Evolutionary conservation across 2,888 invertebrate species (phyloP).

Genomic region (Acrocyrtus sp.): DNA sequence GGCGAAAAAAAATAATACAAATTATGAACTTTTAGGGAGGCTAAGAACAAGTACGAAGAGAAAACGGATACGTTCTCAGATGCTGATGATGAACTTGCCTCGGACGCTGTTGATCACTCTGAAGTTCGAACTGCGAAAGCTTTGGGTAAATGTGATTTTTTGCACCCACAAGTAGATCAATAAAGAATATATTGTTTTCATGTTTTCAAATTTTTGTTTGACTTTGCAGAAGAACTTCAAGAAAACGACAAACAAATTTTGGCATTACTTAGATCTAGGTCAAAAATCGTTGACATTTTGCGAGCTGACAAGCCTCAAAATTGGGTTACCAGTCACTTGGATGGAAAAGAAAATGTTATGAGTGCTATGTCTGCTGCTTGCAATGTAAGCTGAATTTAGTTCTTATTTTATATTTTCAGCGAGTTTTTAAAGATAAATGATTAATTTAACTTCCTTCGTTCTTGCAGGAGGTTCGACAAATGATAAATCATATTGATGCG

Average conservation of each 20-base stretch:
- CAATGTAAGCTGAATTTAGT: slow-evolving; percentile 40
- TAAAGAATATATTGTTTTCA: too few relatives aligned
- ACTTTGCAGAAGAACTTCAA: slow-evolving; percentile 59
- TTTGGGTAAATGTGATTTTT: slow-evolving; percentile 50
- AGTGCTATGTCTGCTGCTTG: slow-evolving; percentile 58
- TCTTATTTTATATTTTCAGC: background rate
- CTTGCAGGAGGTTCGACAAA: slow-evolving; percentile 59
- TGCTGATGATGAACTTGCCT: slow-evolving; percentile 59
- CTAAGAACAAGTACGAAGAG: slow-evolving; percentile 57
- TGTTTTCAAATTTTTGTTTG: background rate
- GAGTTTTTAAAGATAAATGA: background rate
- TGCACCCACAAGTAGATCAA: too few relatives aligned
- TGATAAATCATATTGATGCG: slow-evolving; percentile 55
- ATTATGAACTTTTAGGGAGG: slow-evolving; percentile 42
- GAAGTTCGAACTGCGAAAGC: slow-evolving; percentile 60
- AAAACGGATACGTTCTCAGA: slow-evolving; percentile 61
- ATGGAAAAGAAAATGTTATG: slow-evolving; percentile 59
- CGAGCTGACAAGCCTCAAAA: slow-evolving; percentile 60
- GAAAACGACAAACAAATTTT: slow-evolving; percentile 62
- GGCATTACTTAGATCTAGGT: slow-evolving; percentile 51
- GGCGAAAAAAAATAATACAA: background rate
- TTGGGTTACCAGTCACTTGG: slow-evolving; percentile 59
- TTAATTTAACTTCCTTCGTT: background rate
- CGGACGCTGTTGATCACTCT: slow-evolving; percentile 56
- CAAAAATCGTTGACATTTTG: slow-evolving; percentile 58